Evolutionary conservation across 2,888 invertebrate genomes (phyloP).

Genomic region (Fissipunctia ypsillon): DNA sequence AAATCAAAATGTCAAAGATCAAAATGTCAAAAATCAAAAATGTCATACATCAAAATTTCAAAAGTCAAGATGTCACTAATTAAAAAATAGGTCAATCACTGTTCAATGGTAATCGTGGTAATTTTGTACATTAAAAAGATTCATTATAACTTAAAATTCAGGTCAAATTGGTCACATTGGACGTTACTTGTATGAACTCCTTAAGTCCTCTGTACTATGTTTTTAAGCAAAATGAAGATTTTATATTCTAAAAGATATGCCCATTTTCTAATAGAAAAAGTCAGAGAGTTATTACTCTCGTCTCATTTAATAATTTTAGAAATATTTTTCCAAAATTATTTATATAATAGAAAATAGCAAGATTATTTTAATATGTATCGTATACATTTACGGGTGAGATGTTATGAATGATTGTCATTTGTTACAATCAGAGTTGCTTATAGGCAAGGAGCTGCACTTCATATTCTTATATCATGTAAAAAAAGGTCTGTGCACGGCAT

Average conservation of each 20-base stretch:
- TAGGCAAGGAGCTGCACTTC: conserved; percentile 30
- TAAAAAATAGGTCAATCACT: background rate
- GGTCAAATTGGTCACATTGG: background rate
- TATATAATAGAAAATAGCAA: conserved; percentile 5
- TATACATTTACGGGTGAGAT: conserved; percentile 65
- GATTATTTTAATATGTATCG: conserved; percentile 29
- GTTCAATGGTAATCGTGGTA: background rate
- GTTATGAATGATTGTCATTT: conserved; percentile 70
- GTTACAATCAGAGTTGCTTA: conserved; percentile 29
- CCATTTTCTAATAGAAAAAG: background rate
- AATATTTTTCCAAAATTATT: background rate
- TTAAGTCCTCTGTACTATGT: background rate
- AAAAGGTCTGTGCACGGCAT: background rate
- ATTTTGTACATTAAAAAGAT: background rate
- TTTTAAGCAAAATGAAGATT: background rate
- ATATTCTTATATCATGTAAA: background rate
- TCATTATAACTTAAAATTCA: background rate
- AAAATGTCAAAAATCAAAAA: too few species aligned
- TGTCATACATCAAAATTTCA: too few species aligned
- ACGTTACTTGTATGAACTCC: background rate
- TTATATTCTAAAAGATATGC: background rate
- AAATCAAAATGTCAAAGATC: too few species aligned
- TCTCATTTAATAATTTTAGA: too few species aligned
- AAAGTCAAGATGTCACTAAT: too few species aligned
- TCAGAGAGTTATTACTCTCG: too few species aligned